A percentile compares a stretch with the other conserved stretches of the same genome.
phyloP scores from a whole-genome alignment of 2,888 invertebrate species.

The Rotaria magnacalcarata region DNA sequence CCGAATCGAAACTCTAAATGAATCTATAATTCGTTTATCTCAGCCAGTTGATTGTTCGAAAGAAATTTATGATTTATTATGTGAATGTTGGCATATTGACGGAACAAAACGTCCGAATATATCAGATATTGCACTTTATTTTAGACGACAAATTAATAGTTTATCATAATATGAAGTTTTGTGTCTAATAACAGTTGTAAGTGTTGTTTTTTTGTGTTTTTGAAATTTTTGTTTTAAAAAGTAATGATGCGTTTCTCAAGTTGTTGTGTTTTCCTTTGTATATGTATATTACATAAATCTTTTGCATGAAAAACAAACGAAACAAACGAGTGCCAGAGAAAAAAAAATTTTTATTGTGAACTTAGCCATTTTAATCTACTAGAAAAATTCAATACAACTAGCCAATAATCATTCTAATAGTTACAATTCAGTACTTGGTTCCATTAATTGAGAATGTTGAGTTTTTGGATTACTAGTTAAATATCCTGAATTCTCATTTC shows the following conservation, averaged over 20 bases:
- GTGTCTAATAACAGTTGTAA: too few relatives aligned
- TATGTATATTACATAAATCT: too few relatives aligned
- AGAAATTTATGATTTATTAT: conserved; percentile 83
- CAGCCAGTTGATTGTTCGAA: conserved; percentile 74
- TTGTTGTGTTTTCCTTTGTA: too few relatives aligned
- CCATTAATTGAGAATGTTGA: background rate
- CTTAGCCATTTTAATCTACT: too few relatives aligned
- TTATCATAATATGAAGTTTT: too few relatives aligned
- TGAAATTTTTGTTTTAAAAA: too few relatives aligned
- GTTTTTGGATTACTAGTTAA: background rate
- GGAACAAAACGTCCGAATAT: conserved; percentile 77
- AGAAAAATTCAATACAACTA: too few relatives aligned
- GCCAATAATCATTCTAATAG: background rate
- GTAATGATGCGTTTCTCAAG: too few relatives aligned
- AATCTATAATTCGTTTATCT: conserved; percentile 60
- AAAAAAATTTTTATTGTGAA: too few relatives aligned
- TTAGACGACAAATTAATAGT: background rate
- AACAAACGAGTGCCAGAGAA: too few relatives aligned
- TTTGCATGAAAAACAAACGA: too few relatives aligned
- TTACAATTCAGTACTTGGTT: conserved; percentile 6
- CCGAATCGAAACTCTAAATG: background rate
- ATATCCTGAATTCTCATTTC: background rate
- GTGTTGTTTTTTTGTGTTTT: too few relatives aligned
- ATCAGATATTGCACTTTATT: conserved; percentile 73
- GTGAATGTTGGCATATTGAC: conserved; percentile 81